Percentiles rank a stretch among this genome's conserved stretches.
These are phyloP conservation scores for Oreochromis aureus DNA, from an alignment of 2,113 vertebrate species.

Conservation along the genomic window DNA sequence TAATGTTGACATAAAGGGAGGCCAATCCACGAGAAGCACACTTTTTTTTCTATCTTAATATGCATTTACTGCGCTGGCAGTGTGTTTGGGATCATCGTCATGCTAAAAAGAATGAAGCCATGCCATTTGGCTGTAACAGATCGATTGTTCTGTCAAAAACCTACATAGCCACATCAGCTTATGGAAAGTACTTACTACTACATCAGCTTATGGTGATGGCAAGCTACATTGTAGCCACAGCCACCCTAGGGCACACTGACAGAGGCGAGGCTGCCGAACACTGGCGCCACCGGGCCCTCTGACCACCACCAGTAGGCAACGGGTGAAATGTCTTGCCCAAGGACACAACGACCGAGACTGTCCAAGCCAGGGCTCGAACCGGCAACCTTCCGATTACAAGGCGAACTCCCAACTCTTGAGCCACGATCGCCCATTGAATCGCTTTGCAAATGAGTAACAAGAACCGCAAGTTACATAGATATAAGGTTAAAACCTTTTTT, in stretches of 20 bases:
- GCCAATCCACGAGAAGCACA: not conserved
- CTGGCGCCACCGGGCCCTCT: too few relatives aligned
- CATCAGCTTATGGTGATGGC: too few relatives aligned
- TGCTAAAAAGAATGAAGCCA: not conserved
- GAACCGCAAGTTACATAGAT: not conserved
- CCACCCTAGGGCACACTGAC: too few relatives aligned
- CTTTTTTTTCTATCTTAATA: not conserved
- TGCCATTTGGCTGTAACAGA: not conserved
- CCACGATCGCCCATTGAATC: not conserved
- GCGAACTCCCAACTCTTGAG: too few relatives aligned
- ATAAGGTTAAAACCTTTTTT: not conserved
- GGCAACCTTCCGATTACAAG: too few relatives aligned
- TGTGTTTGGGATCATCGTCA: not conserved
- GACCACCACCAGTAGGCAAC: too few relatives aligned
- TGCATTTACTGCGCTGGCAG: not conserved
- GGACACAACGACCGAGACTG: too few relatives aligned
- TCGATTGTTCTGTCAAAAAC: not conserved
- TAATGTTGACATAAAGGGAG: not conserved
- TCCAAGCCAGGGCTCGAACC: too few relatives aligned
- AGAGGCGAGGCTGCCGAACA: too few relatives aligned
- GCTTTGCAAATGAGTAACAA: not conserved
- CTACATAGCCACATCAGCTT: not conserved
- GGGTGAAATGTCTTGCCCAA: too few relatives aligned
- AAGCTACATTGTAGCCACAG: too few relatives aligned
- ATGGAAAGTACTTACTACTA: too few relatives aligned